Base-by-base conservation (phyloP, 1,140 invertebrate species). In the Chionoecetes opilio region DNA sequence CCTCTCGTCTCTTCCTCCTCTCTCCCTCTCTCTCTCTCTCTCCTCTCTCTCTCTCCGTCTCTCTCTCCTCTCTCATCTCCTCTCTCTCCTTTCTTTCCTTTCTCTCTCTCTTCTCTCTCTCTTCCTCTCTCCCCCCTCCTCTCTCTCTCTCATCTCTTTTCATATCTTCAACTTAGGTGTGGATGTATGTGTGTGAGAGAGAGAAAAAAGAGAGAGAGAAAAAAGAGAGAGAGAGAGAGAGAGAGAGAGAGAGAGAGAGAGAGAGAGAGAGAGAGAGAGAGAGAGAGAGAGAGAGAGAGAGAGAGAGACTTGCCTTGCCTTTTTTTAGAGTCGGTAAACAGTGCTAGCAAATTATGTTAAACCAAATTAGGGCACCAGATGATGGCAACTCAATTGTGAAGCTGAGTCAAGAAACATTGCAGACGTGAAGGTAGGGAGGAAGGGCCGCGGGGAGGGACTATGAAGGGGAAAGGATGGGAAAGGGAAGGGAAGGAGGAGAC, bases 301-400 rank as follows among this genome's bases (percentile, higher is more conserved):
- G 6, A 26, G 26, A 26, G n/a, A n/a, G 63, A 75, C 63, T n/a
- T 75, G 63, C n/a, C 63, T 26, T n/a, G 53, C 26, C 53, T 21
- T 75, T n/a, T 8, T 75, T 75, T n/a, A 6, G n/a, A 26, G 6
- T 17, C 21, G 21, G 63, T 75, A 75, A 75, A 75, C 63, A 17
- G 63, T 75, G 26, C n/a, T 21, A n/a, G 63, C n/a, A 75, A 75
- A 75, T 75, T 75, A 75, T 75, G 63, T 75, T 75, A 75, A 75
- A 75, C 26, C 63, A 75, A 75, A 75, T 75, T 75, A n/a, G 63
- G 63, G n/a, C 63, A 75, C 63, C 63, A 75, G 63, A 75, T 75
- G 63, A 75, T 26, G 63, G 63, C 21, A 75, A 75, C 63, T 75
- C 63, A n/a, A 75, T 75, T 75, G 63, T 21, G 6, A 26, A 26